A percentile compares a stretch with the other conserved stretches of the same genome.
phyloP scores from a whole-genome alignment of 2,797 vertebrate genomes.

The Acrossocheilus wenchowensis region DNA sequence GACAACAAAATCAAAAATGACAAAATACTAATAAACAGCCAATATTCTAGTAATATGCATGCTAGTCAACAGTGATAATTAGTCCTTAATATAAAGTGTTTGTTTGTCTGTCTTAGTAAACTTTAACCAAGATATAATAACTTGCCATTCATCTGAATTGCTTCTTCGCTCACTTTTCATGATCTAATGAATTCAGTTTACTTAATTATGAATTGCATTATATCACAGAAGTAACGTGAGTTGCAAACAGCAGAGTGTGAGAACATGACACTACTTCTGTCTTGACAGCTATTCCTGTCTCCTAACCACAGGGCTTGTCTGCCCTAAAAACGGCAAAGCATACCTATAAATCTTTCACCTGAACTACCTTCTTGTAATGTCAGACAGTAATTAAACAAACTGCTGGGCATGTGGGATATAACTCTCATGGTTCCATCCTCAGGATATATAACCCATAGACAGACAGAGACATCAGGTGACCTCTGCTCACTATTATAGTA shows the following conservation, averaged over 20 bases:
- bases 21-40: not conserved
- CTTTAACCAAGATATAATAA: not conserved
- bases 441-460: not conserved
- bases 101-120: not conserved
- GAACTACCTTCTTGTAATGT: not conserved
- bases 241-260: not conserved
- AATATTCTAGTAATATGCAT: not conserved
- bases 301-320: slow-evolving; percentile 7
- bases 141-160: not conserved
- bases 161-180: not conserved
- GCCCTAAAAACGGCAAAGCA: not conserved
- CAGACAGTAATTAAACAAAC: slow-evolving; percentile 12
- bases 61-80: not conserved
- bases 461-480: not conserved
- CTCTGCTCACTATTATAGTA: not conserved
- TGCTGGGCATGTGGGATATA: not conserved
- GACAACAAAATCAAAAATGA: not conserved
- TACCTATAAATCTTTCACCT: slow-evolving; percentile 27
- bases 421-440: slow-evolving; percentile 3
- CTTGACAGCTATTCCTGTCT: not conserved
- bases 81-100: not conserved
- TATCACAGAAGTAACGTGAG: not conserved
- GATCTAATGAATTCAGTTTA: not conserved
- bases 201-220: not conserved
- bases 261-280: not conserved